Evolutionary conservation across 2,113 vertebrate genomes (phyloP).

Genomic region (Sylvilagus bachmani): DNA sequence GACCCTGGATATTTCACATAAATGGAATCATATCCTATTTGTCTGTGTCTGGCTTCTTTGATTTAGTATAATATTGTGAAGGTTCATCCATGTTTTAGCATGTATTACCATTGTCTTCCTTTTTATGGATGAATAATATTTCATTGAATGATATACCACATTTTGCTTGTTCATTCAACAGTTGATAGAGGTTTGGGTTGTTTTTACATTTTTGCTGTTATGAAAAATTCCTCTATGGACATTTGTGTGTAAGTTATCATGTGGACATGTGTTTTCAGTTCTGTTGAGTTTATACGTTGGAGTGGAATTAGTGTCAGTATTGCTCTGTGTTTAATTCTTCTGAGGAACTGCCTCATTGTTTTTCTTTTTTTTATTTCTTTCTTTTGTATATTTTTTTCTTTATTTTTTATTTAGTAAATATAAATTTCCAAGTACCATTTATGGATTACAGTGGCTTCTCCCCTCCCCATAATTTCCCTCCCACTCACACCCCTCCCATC

Average conservation of each 20-base stretch:
- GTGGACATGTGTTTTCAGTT: conserved; percentile 34
- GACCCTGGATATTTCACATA: neutral
- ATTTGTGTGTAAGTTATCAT: conserved; percentile 9
- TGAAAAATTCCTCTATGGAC: neutral
- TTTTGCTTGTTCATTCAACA: conserved; percentile 41
- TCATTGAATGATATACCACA: neutral
- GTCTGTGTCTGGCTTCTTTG: neutral
- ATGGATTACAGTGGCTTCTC: too few relatives aligned
- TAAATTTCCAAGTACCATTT: too few relatives aligned
- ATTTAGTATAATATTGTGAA: neutral
- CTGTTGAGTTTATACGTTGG: neutral
- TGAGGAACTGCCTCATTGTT: conserved; percentile 15
- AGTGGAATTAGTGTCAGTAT: neutral
- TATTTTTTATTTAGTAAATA: too few relatives aligned
- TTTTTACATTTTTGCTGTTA: conserved; percentile 36
- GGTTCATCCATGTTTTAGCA: neutral
- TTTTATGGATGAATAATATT: conserved; percentile 7
- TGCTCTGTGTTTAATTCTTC: conserved; percentile 8
- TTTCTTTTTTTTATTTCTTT: too few relatives aligned
- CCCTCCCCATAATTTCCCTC: too few relatives aligned
- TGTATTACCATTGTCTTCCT: neutral
- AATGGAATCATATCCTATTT: neutral
- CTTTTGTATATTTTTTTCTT: too few relatives aligned
- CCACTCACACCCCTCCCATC: too few relatives aligned
- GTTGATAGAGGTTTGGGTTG: neutral